Evolutionary conservation across 2,888 invertebrate species (phyloP).

Genomic region (Cryptosula pallasiana): DNA sequence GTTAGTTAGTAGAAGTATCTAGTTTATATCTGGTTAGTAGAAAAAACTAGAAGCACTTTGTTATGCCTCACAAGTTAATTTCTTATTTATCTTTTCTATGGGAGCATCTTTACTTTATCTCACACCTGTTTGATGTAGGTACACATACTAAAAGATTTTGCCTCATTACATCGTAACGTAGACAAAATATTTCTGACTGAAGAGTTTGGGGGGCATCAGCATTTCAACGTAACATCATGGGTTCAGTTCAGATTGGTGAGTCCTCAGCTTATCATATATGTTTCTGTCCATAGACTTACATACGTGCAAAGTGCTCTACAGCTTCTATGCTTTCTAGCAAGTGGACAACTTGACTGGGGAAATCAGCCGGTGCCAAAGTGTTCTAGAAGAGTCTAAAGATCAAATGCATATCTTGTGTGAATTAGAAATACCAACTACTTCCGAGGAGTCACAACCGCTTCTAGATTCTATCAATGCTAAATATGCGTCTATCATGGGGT

Average conservation of each 20-base stretch:
- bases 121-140: no score
- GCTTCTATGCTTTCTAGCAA: background rate
- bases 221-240: conserved; percentile 3
- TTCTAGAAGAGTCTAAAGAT: conserved; percentile 1
- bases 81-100: no score
- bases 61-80: no score
- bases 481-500: background rate
- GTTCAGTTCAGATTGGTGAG: conserved; percentile 19
- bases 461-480: conserved; percentile 7
- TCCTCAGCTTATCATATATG: no score
- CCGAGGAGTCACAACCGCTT: background rate
- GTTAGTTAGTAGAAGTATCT: no score
- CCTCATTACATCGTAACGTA: conserved; percentile 4
- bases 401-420: conserved; percentile 6
- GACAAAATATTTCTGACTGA: background rate
- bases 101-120: no score
- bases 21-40: no score
- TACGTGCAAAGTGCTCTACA: no score
- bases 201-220: conserved; percentile 18
- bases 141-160: conserved; percentile 10
- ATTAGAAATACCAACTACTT: background rate
- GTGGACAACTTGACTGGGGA: background rate
- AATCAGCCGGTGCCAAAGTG: background rate
- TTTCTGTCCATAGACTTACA: no score
- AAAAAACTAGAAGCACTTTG: no score